Conservation (phyloP, 2,797 vertebrate species). For the Xyrichtys novacula region DNA sequence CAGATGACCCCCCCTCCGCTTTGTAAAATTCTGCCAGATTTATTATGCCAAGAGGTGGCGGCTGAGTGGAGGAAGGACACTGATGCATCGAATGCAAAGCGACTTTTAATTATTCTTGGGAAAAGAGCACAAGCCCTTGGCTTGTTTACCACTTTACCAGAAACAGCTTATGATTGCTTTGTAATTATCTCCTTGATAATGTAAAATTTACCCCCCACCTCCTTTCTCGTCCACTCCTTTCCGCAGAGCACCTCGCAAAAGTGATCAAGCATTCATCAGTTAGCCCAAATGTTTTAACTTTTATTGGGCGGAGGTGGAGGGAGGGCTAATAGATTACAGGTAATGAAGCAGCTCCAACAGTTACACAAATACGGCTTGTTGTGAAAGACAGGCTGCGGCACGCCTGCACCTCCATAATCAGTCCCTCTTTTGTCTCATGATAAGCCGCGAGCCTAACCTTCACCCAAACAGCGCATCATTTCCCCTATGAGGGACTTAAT, state of each 20-base stretch:
- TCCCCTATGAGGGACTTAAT: slow-evolving; percentile 79
- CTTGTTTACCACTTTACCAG: slow-evolving; percentile 82
- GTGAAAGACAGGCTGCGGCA: slow-evolving; percentile 63
- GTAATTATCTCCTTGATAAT: slow-evolving; percentile 83
- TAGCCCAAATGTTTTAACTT: slow-evolving; percentile 78
- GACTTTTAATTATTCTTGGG: slow-evolving; percentile 81
- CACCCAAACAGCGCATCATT: slow-evolving; percentile 79
- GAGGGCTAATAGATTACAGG: slow-evolving; percentile 76
- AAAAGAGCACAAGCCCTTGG: slow-evolving; percentile 77
- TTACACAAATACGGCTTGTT: slow-evolving; percentile 77
- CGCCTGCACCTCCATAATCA: slow-evolving; percentile 66
- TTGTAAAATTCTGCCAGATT: slow-evolving; percentile 43
- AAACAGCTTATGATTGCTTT: slow-evolving; percentile 83
- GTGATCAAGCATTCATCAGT: slow-evolving; percentile 77
- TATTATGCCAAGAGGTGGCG: slow-evolving; percentile 69
- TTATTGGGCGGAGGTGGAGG: slow-evolving; percentile 66
- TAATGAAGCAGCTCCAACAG: slow-evolving; percentile 77
- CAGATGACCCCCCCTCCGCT: slow-evolving; percentile 40
- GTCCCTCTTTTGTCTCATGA: slow-evolving; percentile 74
- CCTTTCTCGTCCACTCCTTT: slow-evolving; percentile 59
- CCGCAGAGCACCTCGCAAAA: slow-evolving; percentile 54
- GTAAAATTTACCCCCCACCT: slow-evolving; percentile 68
- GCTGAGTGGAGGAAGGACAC: slow-evolving; percentile 68
- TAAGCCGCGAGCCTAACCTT: slow-evolving; percentile 78
- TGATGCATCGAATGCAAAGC: slow-evolving; percentile 74